Conservation (phyloP, 2,797 vertebrate species). For the Antrozous pallidus region DNA sequence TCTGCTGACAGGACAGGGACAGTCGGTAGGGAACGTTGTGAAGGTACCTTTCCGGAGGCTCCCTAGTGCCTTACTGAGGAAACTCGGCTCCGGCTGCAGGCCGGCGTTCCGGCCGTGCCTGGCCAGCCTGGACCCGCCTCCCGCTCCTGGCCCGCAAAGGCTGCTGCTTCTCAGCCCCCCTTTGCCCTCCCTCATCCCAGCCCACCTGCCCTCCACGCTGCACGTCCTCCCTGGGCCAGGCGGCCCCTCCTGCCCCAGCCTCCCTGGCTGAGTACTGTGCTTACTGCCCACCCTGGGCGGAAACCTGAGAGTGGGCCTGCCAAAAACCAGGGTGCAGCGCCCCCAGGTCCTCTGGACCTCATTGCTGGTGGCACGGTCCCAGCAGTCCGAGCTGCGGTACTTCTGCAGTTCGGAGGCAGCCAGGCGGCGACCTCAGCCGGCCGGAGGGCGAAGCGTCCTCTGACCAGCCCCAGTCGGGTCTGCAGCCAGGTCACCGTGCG, state of each 20-base stretch:
- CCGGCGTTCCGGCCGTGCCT: neutral
- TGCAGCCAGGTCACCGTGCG: accelerated
- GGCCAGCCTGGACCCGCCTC: neutral
- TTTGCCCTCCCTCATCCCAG: no score
- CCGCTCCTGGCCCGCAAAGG: neutral
- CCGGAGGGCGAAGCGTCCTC: constrained; percentile 47
- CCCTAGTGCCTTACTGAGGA: constrained; percentile 85
- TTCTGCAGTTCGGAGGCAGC: constrained; percentile 12
- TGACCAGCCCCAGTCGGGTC: accelerated
- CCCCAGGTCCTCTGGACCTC: constrained; percentile 74
- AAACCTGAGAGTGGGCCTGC: constrained; percentile 69
- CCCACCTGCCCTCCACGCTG: accelerated
- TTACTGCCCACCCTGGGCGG: constrained; percentile 32
- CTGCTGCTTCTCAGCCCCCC: neutral
- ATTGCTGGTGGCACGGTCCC: constrained; percentile 21
- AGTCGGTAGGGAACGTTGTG: constrained; percentile 57
- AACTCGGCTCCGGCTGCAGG: constrained; percentile 42
- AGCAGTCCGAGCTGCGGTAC: constrained; percentile 41
- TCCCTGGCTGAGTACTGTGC: constrained; percentile 37
- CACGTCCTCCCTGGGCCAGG: constrained; percentile 49
- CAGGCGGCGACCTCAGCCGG: constrained; percentile 55
- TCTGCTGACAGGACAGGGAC: constrained; percentile 67
- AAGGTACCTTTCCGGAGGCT: constrained; percentile 76
- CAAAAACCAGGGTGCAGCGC: constrained; percentile 64
- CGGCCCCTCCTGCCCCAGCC: constrained; percentile 31